phyloP scores from a whole-genome alignment of 2,113 vertebrate species.

The Motacilla tschutschensis region DNA sequence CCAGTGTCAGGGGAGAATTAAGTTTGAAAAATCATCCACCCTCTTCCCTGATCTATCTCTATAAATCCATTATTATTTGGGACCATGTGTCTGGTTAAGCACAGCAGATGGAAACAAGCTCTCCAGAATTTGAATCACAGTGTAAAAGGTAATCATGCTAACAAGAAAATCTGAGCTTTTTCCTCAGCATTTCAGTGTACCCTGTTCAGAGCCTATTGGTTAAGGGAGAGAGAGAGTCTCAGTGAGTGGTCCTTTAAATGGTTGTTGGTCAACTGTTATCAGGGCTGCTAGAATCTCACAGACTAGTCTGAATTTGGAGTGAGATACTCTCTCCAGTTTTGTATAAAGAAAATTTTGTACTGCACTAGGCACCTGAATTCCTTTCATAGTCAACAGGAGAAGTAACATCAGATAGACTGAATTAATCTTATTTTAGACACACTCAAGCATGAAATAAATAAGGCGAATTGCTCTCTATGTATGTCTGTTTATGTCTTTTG shows the following conservation, averaged over 20 bases:
- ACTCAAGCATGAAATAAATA: background rate
- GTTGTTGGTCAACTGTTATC: background rate
- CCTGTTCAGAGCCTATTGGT: background rate
- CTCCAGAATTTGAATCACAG: background rate
- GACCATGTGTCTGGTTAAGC: background rate
- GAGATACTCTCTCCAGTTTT: background rate
- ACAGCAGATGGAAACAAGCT: background rate
- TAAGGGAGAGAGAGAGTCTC: background rate
- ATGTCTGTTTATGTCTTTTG: background rate
- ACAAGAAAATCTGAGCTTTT: background rate
- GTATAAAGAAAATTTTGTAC: background rate
- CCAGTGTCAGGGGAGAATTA: background rate
- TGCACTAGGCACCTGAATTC: background rate
- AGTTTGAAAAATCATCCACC: background rate
- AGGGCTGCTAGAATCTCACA: background rate
- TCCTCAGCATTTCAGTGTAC: background rate
- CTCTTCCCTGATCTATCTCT: background rate
- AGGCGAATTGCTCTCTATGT: background rate
- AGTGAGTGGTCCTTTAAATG: background rate
- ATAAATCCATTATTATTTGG: background rate
- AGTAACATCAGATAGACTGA: background rate
- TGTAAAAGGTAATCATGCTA: background rate
- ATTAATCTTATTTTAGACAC: background rate
- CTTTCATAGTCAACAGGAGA: background rate
- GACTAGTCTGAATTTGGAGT: background rate